Evolutionary conservation across 2,113 vertebrate genomes (phyloP), one percentile per base, ranked within the genome.

Genomic region (Neolamprologus longior): DNA sequence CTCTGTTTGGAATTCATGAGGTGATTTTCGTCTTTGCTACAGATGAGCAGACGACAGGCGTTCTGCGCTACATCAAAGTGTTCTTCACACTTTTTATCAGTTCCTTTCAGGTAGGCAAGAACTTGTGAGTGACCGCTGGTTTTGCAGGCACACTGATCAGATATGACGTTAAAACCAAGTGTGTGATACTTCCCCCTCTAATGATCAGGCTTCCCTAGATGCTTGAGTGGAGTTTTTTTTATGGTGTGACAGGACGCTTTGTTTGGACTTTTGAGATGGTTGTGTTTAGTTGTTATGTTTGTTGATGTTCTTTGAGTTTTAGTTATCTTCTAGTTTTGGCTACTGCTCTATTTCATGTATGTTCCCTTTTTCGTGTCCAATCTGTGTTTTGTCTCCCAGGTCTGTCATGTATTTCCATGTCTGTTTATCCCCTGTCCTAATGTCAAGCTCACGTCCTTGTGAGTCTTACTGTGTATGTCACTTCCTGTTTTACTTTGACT

Each of bases 11-110:
- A 3, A 95, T 97, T 86, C 97, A 98, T 1, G 97, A 98, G 86
- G 91, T 97, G 0, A 89, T 97, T 84, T 98, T 98, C 91, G 95
- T 97, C 91, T 97, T 98, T 0, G 91, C 97, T 76, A 97, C 97
- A 0, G 97, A 98, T 0, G 97, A 97, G 87, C 97, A 97, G 90
- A 97, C 96, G n/a, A 94, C 95, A 0, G 97, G 97, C 5, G 5
- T 97, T 87, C 90, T 97, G 86, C 97, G 97, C 61, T 97, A 97
- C 45, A 0, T 97, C 81, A 97, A 97, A 86, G 96, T 97, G 24
- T 97, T 97, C 92, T 95, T 97, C 91, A 97, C 96, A 2, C 96
- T 98, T 84, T 97, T 97, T 89, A 96, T 98, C 86, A 97, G 95
- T 91, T 97, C 97, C 45, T 97, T 97, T 90, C 97, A 98, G 97